Evolutionary conservation across 92 coral and sea anemone species (phyloP).

Genomic region (Umimayanthus chanpuru): DNA sequence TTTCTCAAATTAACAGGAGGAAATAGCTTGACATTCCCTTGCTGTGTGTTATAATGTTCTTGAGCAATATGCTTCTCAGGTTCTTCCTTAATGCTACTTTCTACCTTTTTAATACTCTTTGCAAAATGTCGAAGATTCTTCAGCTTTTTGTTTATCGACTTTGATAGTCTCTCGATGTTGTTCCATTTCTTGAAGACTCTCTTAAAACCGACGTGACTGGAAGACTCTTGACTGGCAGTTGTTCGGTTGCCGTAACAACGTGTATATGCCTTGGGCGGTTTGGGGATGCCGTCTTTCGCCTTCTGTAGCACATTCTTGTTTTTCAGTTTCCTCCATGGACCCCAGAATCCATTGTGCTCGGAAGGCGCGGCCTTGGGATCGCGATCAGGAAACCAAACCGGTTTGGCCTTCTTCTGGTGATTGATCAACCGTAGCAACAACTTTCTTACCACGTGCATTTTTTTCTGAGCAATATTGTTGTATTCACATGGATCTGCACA

Average conservation of each 20-base stretch:
- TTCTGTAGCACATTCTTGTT: slow-evolving; percentile 20
- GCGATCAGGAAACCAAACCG: slow-evolving; percentile 85
- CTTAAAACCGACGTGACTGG: neutral
- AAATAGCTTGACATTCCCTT: neutral
- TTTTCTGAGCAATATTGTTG: slow-evolving; percentile 74
- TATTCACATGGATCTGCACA: slow-evolving; percentile 92
- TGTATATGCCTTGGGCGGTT: slow-evolving; percentile 13
- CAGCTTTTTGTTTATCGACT: slow-evolving; percentile 22
- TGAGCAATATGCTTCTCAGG: neutral
- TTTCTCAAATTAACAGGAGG: slow-evolving; percentile 3
- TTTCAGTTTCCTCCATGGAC: slow-evolving; percentile 72
- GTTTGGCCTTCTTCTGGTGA: slow-evolving; percentile 63
- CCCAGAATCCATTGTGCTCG: slow-evolving; percentile 72
- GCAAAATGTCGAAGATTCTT: slow-evolving; percentile 25
- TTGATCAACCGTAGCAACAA: slow-evolving; percentile 63
- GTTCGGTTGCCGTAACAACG: slow-evolving; percentile 35
- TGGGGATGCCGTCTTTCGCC: slow-evolving; percentile 51
- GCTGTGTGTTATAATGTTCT: neutral
- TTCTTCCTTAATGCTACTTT: neutral
- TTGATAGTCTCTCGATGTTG: slow-evolving; percentile 32
- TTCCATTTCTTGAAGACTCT: slow-evolving; percentile 32
- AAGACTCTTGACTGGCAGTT: neutral
- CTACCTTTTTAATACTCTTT: neutral
- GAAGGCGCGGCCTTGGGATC: slow-evolving; percentile 74
- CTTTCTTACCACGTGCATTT: slow-evolving; percentile 58